Conservation (phyloP, 2,113 vertebrate species). For the Muntiacus reevesi region DNA sequence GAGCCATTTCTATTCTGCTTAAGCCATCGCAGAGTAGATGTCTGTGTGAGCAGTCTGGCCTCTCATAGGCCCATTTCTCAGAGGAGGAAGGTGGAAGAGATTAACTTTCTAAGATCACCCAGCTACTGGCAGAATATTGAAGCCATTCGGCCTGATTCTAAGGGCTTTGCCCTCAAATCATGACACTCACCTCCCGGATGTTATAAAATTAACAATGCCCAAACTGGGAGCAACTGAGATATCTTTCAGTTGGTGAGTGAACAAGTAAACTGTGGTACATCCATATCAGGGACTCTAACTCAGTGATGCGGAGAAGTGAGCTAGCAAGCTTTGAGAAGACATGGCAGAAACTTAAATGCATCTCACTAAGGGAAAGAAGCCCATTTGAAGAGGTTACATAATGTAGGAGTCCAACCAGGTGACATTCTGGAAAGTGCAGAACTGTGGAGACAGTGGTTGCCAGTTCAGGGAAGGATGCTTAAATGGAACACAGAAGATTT, state of each 20-base stretch:
- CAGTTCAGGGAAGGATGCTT: too few species aligned
- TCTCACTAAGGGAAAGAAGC: not conserved
- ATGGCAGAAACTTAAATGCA: not conserved
- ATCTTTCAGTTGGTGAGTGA: not conserved
- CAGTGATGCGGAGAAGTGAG: not conserved
- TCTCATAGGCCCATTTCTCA: not conserved
- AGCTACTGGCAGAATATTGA: not conserved
- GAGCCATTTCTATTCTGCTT: not conserved
- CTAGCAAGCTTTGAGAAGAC: not conserved
- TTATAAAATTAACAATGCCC: not conserved
- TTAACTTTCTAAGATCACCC: not conserved
- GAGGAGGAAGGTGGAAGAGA: not conserved
- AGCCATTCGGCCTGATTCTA: not conserved
- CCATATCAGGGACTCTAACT: not conserved
- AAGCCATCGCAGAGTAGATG: not conserved
- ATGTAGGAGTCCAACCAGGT: not conserved
- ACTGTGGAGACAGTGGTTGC: not conserved
- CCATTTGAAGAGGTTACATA: not conserved
- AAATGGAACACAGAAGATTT: not conserved
- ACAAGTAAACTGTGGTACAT: not conserved
- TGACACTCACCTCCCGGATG: not conserved
- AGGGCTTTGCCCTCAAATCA: not conserved
- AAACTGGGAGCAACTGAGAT: not conserved
- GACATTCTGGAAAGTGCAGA: not conserved
- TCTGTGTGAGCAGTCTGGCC: not conserved